Conservation (phyloP, 2,888 invertebrate species). For the Eueremaeus valkanovi region DNA sequence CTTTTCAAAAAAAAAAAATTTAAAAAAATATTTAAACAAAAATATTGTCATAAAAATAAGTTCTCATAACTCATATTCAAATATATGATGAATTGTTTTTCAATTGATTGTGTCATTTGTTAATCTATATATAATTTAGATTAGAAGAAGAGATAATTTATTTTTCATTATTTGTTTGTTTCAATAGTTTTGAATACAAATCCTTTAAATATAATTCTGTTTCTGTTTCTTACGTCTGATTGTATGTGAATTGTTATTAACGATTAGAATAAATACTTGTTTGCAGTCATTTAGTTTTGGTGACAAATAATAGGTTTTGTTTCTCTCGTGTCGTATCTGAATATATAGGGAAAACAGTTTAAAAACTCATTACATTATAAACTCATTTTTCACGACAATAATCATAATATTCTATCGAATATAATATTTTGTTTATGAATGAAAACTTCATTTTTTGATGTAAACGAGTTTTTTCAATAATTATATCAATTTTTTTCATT, state of each 20-base stretch:
- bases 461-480: not conserved
- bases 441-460: not conserved
- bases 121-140: too few relatives aligned
- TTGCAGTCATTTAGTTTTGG: not conserved
- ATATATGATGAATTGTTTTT: not conserved
- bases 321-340: not conserved
- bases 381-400: not conserved
- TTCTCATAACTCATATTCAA: not conserved
- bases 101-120: too few relatives aligned
- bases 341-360: not conserved
- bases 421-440: conserved; percentile 11
- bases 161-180: too few relatives aligned
- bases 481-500: not conserved
- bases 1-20: not conserved
- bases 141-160: too few relatives aligned
- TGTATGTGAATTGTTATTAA: not conserved
- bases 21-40: not conserved
- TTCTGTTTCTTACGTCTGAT: too few relatives aligned
- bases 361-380: not conserved
- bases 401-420: not conserved
- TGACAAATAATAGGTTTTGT: not conserved
- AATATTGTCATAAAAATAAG: too few relatives aligned
- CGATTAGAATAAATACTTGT: not conserved
- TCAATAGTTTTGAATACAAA: too few relatives aligned
- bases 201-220: too few relatives aligned